These are phyloP conservation scores for Macropodus opercularis DNA, from an alignment of 2,797 vertebrate species.

Conservation along the genomic window DNA sequence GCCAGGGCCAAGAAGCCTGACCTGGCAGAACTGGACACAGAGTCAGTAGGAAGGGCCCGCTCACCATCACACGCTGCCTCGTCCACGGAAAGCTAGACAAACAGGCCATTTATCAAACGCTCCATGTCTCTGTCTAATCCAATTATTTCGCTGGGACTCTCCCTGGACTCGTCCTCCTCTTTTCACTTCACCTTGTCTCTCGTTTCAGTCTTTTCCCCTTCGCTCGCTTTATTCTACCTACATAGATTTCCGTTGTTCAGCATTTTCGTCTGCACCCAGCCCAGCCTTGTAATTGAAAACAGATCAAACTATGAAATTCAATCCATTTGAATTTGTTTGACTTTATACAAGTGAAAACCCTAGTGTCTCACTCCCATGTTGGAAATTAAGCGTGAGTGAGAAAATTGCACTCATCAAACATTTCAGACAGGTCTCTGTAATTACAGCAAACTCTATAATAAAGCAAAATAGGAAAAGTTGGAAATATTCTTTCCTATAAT, in stretches of 20 bases:
- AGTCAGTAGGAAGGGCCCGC: conserved; percentile 26
- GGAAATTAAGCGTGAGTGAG: conserved; percentile 53
- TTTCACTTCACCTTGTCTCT: conserved; percentile 53
- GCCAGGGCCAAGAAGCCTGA: conserved; percentile 40
- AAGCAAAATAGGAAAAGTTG: conserved; percentile 49
- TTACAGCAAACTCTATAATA: conserved; percentile 48
- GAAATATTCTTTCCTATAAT: conserved; percentile 38
- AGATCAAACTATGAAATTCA: conserved; percentile 76
- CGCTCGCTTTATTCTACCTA: conserved; percentile 38
- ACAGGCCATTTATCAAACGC: conserved; percentile 66
- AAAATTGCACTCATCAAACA: conserved; percentile 41
- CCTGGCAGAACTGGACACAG: conserved; percentile 26
- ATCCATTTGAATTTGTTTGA: conserved; percentile 67
- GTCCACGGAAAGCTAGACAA: conserved; percentile 62
- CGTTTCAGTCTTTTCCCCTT: conserved; percentile 27
- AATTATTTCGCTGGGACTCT: conserved; percentile 60
- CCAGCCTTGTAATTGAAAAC: conserved; percentile 77
- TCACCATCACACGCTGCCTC: conserved; percentile 58
- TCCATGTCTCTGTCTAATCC: conserved; percentile 53
- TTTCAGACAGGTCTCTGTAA: conserved; percentile 46
- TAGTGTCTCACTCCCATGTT: conserved; percentile 43
- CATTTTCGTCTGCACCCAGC: conserved; percentile 54
- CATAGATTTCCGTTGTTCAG: conserved; percentile 70
- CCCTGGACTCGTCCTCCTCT: conserved; percentile 41
- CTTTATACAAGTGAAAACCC: conserved; percentile 58